Conservation (phyloP, 2,797 vertebrate genomes). For the Diceros bicornis region DNA sequence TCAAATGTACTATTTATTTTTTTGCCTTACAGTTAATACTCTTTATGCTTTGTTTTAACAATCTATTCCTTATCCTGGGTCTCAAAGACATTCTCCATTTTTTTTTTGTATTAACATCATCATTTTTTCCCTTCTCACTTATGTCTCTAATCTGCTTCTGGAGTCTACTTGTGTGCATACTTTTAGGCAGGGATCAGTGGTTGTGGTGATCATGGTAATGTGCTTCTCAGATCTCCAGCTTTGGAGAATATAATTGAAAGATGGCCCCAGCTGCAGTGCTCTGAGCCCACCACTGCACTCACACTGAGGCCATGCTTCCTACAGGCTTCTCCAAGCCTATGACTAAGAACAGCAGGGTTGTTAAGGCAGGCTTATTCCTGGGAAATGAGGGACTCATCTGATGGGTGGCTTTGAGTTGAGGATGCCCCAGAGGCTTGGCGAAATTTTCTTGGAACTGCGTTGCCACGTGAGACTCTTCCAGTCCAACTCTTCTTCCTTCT, state of each 20-base stretch:
- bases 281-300: background rate
- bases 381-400: background rate
- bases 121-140: background rate
- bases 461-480: background rate
- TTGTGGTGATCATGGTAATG: background rate
- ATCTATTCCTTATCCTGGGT: background rate
- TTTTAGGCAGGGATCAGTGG: background rate
- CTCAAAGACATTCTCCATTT: background rate
- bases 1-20: background rate
- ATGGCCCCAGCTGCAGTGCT: background rate
- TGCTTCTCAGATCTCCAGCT: background rate
- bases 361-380: background rate
- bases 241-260: background rate
- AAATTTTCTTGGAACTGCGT: background rate
- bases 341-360: background rate
- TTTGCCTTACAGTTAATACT: background rate
- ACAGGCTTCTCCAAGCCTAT: background rate
- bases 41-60: background rate
- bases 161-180: background rate
- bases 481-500: background rate
- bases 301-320: background rate
- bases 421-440: background rate
- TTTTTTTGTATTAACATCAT: background rate
- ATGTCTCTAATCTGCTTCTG: background rate
- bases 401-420: background rate